Evolutionary conservation across 2,797 vertebrate species (phyloP), one percentile per base, ranked within the genome.

Genomic region (Siniperca obscura): DNA sequence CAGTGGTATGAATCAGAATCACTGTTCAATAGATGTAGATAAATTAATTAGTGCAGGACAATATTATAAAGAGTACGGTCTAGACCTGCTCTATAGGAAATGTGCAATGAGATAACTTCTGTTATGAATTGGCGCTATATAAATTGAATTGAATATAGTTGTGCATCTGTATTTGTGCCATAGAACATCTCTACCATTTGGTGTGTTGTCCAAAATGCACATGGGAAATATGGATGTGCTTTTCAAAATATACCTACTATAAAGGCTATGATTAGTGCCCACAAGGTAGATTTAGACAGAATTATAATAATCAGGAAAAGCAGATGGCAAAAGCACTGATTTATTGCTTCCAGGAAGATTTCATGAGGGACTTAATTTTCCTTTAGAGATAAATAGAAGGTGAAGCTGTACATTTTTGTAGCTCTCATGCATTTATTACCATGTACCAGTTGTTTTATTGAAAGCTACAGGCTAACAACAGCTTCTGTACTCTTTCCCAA

Each of bases 211-310:
- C 30, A 56, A 22, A 64, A 56, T 56, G 53, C 25, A 40, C 14
- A 42, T n/a, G 3, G 5, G 27, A 57, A 62, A 67, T 27, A 56
- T 42, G 25, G 10, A 74, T 3, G 10, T 16, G 12, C 11, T 64
- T 61, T 69, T 69, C 16, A 74, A 46, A 66, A 52, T 44, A 68
- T 40, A 59, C 36, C 53, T 19, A 48, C 27, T 74, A 71, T 61
- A 44, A n/a, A 67, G 3, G 5, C 5, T 74, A 16, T 25, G 13
- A 36, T 75, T 52, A 66, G 76, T 8, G 11, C 21, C 38, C 52
- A 78, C 14, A 10, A 42, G 16, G 3, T 9, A 55, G 4, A 12
- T 55, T 55, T n/a, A 5, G 61, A 38, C n/a, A 66, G 19, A 42
- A 53, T 2, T 17, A 2, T 3, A 30, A 53, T 53, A 27, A 70